A percentile compares a stretch with the other conserved stretches of the same genome.
Evolutionary conservation across 2,797 vertebrate genomes (phyloP).

Genomic region (Tolypeutes matacus): DNA sequence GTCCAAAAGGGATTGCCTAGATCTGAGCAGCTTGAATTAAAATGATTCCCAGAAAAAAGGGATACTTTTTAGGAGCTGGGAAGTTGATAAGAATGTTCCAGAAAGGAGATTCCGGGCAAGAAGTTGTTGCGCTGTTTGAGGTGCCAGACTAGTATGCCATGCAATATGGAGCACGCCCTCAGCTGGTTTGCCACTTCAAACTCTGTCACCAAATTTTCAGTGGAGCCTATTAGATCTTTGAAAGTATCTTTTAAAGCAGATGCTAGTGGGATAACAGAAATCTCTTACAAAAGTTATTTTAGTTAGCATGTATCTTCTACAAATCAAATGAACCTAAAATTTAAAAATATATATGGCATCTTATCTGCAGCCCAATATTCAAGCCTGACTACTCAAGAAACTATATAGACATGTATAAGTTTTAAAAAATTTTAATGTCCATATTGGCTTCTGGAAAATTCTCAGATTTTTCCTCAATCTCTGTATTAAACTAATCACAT

Average conservation of each 20-base stretch:
- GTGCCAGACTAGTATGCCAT: not conserved
- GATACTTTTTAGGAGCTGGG: not conserved
- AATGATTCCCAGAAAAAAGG: not conserved
- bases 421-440: not conserved
- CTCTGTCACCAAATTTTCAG: not conserved
- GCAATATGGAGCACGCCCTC: fast-evolving
- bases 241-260: not conserved
- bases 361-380: not conserved
- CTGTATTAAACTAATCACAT: not conserved
- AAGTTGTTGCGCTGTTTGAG: not conserved
- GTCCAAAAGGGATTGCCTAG: not conserved
- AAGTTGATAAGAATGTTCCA: not conserved
- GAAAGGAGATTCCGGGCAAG: not conserved
- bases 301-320: not conserved
- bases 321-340: not conserved
- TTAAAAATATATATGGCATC: not conserved
- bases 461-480: not conserved
- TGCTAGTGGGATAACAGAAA: not conserved
- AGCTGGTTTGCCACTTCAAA: not conserved
- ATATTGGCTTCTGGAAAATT: not conserved
- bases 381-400: not conserved
- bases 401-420: too few relatives aligned
- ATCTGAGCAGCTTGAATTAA: not conserved
- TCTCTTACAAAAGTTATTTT: not conserved
- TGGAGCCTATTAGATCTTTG: not conserved